These are phyloP conservation scores for Microtus obscurus DNA, from an alignment of 2,797 vertebrate species.

Conservation along the genomic window DNA sequence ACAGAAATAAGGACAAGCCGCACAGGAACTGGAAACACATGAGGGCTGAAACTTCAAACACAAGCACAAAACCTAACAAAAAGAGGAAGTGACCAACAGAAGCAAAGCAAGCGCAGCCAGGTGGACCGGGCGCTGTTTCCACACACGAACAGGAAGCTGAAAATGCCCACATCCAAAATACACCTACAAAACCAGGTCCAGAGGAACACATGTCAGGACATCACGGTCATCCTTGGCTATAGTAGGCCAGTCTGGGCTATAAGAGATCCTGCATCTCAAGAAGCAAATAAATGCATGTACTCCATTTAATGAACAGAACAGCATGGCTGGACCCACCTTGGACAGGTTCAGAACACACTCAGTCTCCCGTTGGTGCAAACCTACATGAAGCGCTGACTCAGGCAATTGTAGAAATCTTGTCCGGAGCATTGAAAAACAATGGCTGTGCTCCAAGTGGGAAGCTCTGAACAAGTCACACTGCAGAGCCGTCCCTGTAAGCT, in stretches of 20 bases:
- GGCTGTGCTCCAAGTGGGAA: not conserved
- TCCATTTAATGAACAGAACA: not conserved
- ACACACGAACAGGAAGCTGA: not conserved
- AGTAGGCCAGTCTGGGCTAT: not conserved
- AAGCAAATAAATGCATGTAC: not conserved
- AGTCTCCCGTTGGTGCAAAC: too few relatives aligned
- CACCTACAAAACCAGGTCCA: not conserved
- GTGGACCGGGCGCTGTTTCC: not conserved
- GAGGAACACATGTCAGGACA: not conserved
- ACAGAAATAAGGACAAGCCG: not conserved
- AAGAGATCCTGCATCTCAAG: not conserved
- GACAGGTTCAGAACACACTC: not conserved
- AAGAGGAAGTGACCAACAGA: not conserved
- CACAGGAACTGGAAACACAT: not conserved
- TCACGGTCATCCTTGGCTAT: not conserved
- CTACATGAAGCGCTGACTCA: not conserved
- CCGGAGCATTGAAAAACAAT: rapidly evolving
- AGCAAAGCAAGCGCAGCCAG: not conserved
- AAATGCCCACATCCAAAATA: not conserved
- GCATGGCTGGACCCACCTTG: not conserved
- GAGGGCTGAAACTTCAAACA: not conserved
- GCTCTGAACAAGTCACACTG: not conserved
- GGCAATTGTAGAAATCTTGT: not conserved
- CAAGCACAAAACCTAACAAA: not conserved
- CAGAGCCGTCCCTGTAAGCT: not conserved